Base-by-base conservation (phyloP, 1,140 invertebrate genomes). In the Drosophila repletoides region DNA sequence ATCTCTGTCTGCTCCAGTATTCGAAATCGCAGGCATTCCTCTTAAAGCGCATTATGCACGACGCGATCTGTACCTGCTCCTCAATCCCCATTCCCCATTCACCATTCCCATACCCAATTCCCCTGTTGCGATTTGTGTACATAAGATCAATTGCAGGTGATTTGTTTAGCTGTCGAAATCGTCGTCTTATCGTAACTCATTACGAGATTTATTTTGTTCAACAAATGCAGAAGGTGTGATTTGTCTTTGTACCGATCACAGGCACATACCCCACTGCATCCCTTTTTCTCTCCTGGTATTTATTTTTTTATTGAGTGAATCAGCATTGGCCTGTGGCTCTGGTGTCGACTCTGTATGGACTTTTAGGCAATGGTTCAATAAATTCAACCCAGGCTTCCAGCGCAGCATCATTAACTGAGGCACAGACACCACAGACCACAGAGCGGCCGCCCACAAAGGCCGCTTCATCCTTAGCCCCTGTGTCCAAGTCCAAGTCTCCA, bases 191-290 rank as follows among this genome's bases (percentile, higher is more conserved):
- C 88, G 88, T 89, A 89, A 89, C 88, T 89, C 88, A 89, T 89
- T 89, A 89, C 88, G 88, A 89, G 88, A 89, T 89, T 89, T 89
- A 89, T 89, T 89, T 89, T 89, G 88, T 89, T 89, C 88, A 89
- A 76, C 88, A 89, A 89, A 89, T 86, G 83, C 83, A 89, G 80
- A 88, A 89, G 88, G 88, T 89, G 88, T 89, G 88, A 89, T 89
- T 89, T 89, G 88, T 89, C 88, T 89, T 89, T 89, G 88, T 89
- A 88, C 87, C 75, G 80, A 86, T 81, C 77, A 56, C 64, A 55
- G 63, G 43, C 19, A 9, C 24, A 41, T 21, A 19, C 6, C 38
- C 0, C 34, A 1, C 61, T 26, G 55, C 12, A 22, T 6, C 41
- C 12, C 33, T 31, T 38, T 5, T 22, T 15, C 10, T 12, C 21